Base-by-base conservation (phyloP, 2,888 invertebrate genomes). In the Eilema caniola region DNA sequence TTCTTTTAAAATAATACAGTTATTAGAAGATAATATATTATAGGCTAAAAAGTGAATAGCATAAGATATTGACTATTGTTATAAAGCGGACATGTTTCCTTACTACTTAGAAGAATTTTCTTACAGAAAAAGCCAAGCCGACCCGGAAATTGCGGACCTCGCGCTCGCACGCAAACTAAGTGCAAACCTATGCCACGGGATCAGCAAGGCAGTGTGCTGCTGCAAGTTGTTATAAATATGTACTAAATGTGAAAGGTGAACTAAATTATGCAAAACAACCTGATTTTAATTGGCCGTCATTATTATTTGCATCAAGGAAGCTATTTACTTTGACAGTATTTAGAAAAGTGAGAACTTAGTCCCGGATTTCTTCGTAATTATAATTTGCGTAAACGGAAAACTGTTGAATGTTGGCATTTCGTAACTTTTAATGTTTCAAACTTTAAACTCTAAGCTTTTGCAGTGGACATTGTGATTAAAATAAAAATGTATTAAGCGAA, bases 281-380 rank as follows among this genome's bases (percentile, higher is more conserved):
- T 63, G 69, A 59, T 63, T 57, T 63, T 69, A 69, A 69, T 69
- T 69, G 57, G 41, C 56, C 56, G 33, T 62, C 56, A 59, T 63
- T 41, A 57, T 23, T 41, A 66, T 65, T 33, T 53, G 61, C 53
- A 70, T 66, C 14, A 70, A 70, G 63, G 69, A 69, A 69, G 47
- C 63, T 63, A 59, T 69, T 59, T 37, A 59, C 47, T 41, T 59
- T 64, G 63, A 41, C 63, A 69, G 59, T 16, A 3, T 25, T 69
- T 5, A 63, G 57, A 59, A 67, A 67, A 47, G 59, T 59, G 41
- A 59, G 63, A 62, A 41, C 41, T 63, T 69, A 63, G 57, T 63
- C 56, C 37, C 59, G 57, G 41, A 41, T 59, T 65, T 56, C 25
- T 25, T 23, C 20, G 47, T 61, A 20, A 53, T 60, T 53, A 61